Evolutionary conservation across 2,113 vertebrate species (phyloP).

Genomic region (Otolemur garnettii): DNA sequence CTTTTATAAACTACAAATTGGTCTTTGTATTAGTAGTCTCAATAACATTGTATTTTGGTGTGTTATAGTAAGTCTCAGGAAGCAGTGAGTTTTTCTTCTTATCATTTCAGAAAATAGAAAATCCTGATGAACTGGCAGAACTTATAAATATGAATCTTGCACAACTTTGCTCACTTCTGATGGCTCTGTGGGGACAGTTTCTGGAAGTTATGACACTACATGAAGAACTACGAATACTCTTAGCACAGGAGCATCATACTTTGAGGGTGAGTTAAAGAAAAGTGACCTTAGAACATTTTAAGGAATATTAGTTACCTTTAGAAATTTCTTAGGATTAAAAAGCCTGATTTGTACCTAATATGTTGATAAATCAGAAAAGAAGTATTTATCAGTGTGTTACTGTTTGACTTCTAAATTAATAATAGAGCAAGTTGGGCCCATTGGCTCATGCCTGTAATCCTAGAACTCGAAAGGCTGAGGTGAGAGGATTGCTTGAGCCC

Average conservation of each 20-base stretch:
- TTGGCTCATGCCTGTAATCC: too few relatives aligned
- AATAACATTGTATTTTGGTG: neutral
- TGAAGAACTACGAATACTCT: slow-evolving; percentile 92
- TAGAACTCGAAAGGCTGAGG: too few relatives aligned
- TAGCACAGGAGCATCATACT: slow-evolving; percentile 95
- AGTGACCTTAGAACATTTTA: neutral
- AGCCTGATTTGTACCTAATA: neutral
- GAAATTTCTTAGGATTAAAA: slow-evolving; percentile 47
- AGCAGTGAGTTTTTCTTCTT: slow-evolving; percentile 61
- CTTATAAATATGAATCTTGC: slow-evolving; percentile 99
- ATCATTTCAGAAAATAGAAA: slow-evolving; percentile 93
- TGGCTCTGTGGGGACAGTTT: slow-evolving; percentile 99
- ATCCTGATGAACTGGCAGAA: slow-evolving; percentile 98
- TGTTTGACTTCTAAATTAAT: slow-evolving; percentile 51
- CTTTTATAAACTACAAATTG: slow-evolving; percentile 41
- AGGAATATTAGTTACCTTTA: slow-evolving; percentile 17
- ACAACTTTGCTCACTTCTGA: slow-evolving; percentile 98
- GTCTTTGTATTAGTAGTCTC: slow-evolving; percentile 30
- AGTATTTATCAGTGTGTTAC: slow-evolving; percentile 4
- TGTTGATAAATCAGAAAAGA: slow-evolving; percentile 44
- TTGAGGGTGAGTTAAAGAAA: slow-evolving; percentile 92
- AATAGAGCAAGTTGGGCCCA: neutral
- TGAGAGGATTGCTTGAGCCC: too few relatives aligned
- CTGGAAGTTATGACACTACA: slow-evolving; percentile 96
- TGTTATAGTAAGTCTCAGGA: neutral